Evolutionary conservation across 2,797 vertebrate species (phyloP).

Genomic region (Rhynchonycteris naso): DNA sequence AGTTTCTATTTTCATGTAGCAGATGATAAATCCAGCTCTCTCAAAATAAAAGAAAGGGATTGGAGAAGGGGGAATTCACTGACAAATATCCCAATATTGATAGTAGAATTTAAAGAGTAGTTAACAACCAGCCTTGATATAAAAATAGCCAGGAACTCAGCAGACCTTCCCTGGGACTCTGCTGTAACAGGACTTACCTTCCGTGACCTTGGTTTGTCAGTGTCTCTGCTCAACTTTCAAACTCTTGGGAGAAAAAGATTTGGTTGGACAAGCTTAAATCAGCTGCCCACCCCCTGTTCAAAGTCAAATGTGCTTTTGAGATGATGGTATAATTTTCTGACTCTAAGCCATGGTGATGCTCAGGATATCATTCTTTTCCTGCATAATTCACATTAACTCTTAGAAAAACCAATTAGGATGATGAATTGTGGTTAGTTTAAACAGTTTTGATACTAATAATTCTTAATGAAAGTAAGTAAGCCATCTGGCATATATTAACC

Average conservation of each 20-base stretch:
- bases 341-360: constrained; percentile 31
- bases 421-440: constrained; percentile 79
- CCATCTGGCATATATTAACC: constrained; percentile 77
- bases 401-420: constrained; percentile 78
- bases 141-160: not conserved
- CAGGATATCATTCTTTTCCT: constrained; percentile 55
- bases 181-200: not conserved
- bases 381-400: constrained; percentile 69
- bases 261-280: not conserved
- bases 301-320: constrained; percentile 42
- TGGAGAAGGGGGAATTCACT: not conserved
- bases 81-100: not conserved
- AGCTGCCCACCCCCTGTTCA: not conserved
- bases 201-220: constrained; percentile 28
- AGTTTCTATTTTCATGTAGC: constrained; percentile 1
- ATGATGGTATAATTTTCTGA: constrained; percentile 49
- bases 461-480: constrained; percentile 78
- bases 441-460: constrained; percentile 77
- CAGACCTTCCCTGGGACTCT: not conserved
- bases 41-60: not conserved
- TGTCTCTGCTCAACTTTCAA: not conserved
- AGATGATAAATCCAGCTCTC: not conserved
- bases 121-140: not conserved
- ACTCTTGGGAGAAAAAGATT: not conserved
- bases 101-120: not conserved